Conservation (phyloP, 1,140 invertebrate species). For the Neodiprion lecontei region DNA sequence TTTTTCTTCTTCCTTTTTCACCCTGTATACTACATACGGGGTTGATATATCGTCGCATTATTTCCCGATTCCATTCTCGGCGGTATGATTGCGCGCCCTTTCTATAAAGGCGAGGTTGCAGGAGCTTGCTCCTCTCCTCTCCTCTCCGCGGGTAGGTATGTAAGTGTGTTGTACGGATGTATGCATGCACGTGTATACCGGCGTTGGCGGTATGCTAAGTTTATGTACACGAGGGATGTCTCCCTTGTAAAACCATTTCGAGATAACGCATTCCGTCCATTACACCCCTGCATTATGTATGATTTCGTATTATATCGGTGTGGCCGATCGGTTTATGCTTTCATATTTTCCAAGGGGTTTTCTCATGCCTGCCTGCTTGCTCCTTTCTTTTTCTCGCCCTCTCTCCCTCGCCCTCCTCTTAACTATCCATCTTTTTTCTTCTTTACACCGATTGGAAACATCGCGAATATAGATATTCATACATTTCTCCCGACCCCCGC, state of each 20-base stretch:
- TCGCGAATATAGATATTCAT: slow-evolving; percentile 45
- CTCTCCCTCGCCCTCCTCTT: too few species aligned
- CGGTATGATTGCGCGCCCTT: slow-evolving; percentile 3
- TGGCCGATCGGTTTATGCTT: slow-evolving; percentile 59
- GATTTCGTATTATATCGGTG: slow-evolving; percentile 48
- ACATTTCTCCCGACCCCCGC: not conserved
- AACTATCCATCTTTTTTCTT: not conserved
- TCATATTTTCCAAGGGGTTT: slow-evolving; percentile 57
- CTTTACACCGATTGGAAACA: slow-evolving; percentile 62
- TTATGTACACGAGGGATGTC: slow-evolving; percentile 59
- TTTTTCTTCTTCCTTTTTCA: not conserved
- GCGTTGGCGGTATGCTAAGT: slow-evolving; percentile 46
- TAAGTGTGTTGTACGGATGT: too few species aligned
- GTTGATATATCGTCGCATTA: slow-evolving; percentile 3
- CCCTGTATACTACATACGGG: not conserved
- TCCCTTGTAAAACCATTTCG: slow-evolving; percentile 61
- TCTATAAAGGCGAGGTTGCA: not conserved
- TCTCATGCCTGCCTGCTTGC: too few species aligned
- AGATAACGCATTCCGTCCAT: slow-evolving; percentile 55
- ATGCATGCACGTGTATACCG: too few species aligned
- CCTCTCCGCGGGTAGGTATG: too few species aligned
- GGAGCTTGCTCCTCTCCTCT: too few species aligned
- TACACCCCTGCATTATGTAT: slow-evolving; percentile 50
- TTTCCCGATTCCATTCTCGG: slow-evolving; percentile 3
- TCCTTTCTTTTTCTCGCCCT: too few species aligned